Base-by-base conservation (phyloP, 2,888 invertebrate species). In the Dryadula phaetusa region DNA sequence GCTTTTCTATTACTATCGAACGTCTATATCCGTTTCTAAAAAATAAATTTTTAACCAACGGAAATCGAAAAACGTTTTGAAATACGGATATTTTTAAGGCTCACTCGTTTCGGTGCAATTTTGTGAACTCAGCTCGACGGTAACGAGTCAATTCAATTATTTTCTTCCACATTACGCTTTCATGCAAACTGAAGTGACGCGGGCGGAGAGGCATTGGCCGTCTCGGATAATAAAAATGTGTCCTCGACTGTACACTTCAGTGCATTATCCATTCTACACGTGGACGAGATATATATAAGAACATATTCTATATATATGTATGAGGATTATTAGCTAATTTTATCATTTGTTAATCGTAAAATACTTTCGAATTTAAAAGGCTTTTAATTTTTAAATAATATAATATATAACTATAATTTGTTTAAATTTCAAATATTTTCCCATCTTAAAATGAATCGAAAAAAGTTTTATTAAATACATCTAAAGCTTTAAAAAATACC, bases 111-210 rank as follows among this genome's bases (percentile, higher is more conserved):
- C n/a, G 40, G 14, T 37, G 40, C 44, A 56, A 37, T 64, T 64
- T 64, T 46, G 44, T 60, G 47, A 65, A 42, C 37, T 40, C n/a
- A 20, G 32, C 46, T 54, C 56, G 16, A 40, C 28, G 37, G 44
- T 63, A 47, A 63, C 54, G 60, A 60, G 44, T 60, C 60, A 63
- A 61, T 63, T 66, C 69, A 63, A 66, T 69, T 66, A 66, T 69
- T 66, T 69, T 66, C 53, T 69, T 66, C 66, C 69, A 69, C 58
- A 60, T 64, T 60, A 69, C 58, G 66, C 66, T 56, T 64, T 69
- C 58, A 63, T 63, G 66, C 58, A 63, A 63, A 63, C 66, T 63
- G 47, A 22, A 66, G 28, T 56, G 56, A 44, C n/a, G 56, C 52
- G 62, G 60, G 16, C 16, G 22, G 28, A 16, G 28, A 49, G 40